Conservation (phyloP, 2,113 vertebrate genomes). For the Pachyramphus minor region DNA sequence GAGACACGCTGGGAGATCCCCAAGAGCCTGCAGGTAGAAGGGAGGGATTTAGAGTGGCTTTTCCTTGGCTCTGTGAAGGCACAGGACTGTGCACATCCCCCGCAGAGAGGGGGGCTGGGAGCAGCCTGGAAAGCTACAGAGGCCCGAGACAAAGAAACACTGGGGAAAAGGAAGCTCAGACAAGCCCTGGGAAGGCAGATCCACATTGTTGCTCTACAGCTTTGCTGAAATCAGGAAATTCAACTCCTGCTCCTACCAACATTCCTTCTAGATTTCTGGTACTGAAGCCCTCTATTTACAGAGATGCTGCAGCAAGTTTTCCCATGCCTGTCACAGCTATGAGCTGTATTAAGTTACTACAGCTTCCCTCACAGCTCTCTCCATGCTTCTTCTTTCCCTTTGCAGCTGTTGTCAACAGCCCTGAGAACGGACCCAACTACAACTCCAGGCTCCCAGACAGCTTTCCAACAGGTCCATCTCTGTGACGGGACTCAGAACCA, state of each 20-base stretch:
- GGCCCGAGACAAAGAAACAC: not conserved
- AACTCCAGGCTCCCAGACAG: not conserved
- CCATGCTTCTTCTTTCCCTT: not conserved
- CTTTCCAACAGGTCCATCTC: not conserved
- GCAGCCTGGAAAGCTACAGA: not conserved
- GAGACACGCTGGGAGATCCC: not conserved
- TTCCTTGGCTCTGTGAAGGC: not conserved
- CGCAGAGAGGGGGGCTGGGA: not conserved
- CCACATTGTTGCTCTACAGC: not conserved
- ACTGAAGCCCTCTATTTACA: not conserved
- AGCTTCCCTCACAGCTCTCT: not conserved
- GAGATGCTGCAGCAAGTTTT: not conserved
- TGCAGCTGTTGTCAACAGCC: conserved; percentile 25
- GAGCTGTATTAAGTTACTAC: conserved; percentile 22
- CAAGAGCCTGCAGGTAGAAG: not conserved
- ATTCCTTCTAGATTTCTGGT: not conserved
- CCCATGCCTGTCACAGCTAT: not conserved
- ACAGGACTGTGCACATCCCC: not conserved
- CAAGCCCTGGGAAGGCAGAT: not conserved
- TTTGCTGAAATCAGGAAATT: not conserved
- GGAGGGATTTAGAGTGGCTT: not conserved
- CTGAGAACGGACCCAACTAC: not conserved
- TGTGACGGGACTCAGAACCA: not conserved
- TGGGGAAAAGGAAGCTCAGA: not conserved
- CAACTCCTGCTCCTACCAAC: not conserved